These are phyloP conservation scores for Tapirus terrestris DNA, from an alignment of 2,113 vertebrate species.

Conservation along the genomic window DNA sequence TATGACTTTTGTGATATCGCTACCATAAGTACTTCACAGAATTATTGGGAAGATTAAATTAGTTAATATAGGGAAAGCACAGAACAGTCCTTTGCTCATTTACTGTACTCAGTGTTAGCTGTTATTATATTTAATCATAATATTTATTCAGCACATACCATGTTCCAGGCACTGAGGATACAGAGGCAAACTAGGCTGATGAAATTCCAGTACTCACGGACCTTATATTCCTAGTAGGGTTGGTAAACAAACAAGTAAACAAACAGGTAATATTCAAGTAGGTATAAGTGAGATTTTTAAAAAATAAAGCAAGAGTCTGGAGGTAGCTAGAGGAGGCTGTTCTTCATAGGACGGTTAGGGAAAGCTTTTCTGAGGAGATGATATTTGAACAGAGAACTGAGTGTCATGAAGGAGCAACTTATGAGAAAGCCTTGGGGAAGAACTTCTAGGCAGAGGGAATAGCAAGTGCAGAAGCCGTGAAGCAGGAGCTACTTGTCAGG, in stretches of 20 bases:
- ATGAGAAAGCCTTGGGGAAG: background rate
- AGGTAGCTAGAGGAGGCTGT: background rate
- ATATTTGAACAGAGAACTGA: slow-evolving; percentile 4
- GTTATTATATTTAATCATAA: background rate
- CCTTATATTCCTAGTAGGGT: background rate
- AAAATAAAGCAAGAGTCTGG: background rate
- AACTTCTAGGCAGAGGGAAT: background rate
- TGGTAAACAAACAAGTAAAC: background rate
- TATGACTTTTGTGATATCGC: background rate
- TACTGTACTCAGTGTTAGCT: background rate
- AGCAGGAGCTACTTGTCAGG: background rate
- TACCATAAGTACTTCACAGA: background rate
- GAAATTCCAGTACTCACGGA: background rate
- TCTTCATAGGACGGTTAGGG: background rate
- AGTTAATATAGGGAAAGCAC: background rate
- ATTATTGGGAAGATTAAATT: background rate
- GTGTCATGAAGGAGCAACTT: background rate
- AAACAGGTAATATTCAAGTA: background rate
- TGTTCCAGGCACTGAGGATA: background rate
- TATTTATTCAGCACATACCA: background rate
- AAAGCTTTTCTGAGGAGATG: background rate
- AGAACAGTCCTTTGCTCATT: background rate
- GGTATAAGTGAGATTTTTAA: background rate
- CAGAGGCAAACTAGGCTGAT: background rate
- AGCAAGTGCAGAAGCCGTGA: background rate